Evolutionary conservation across 30 jellyfish, hydroid and myxozoan genomes (phyloP), one percentile per base, ranked within the genome.

Genomic region (Aurelia sp.): DNA sequence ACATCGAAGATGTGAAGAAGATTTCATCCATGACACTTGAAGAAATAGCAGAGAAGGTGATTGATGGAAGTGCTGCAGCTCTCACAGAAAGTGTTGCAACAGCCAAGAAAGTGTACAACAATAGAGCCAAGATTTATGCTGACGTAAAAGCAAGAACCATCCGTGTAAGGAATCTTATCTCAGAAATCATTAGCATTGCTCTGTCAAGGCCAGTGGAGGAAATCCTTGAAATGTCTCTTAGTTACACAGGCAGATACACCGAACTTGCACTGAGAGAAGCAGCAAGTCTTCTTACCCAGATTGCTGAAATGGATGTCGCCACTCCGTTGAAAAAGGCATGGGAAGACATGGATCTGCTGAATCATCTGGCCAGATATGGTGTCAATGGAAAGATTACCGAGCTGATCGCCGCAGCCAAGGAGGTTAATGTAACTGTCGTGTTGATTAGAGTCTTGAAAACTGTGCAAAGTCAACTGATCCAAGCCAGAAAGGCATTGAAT

Each of bases 321-420:
- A 63, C 79, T 11, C 97, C 96, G 62, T 16, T 96, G 41, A 48
- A 61, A 69, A 71, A 81, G 40, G 96, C 97, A 53, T 89, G 97
- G 99, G 72, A 74, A 15, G 95, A 93, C 18, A 76, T 91, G 78
- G 96, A 84, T 66, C 71, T 82, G 13, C 30, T 87, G 71, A 72
- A 66, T 11, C 94, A 89, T 16, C 71, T 90, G n/a, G 95, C 58
- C n/a, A 72, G 76, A 19, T 87, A 72, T 55, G 97, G 97, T 27
- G 84, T 95, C 71, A 78, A 90, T 73, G 78, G 57, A n/a, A 70
- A 63, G 73, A 18, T 90, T 44, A 51, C 63, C 17, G 53, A 66
- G 19, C 35, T 79, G 51, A 79, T 95, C 62, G 52, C 63, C 58
- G 58, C 50, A 2, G 87, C 89, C 65, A 89, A 90, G 89, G 75